These are phyloP conservation scores for Drosophila funebris DNA, from an alignment of 1,140 invertebrate genomes.

Conservation along the genomic window DNA sequence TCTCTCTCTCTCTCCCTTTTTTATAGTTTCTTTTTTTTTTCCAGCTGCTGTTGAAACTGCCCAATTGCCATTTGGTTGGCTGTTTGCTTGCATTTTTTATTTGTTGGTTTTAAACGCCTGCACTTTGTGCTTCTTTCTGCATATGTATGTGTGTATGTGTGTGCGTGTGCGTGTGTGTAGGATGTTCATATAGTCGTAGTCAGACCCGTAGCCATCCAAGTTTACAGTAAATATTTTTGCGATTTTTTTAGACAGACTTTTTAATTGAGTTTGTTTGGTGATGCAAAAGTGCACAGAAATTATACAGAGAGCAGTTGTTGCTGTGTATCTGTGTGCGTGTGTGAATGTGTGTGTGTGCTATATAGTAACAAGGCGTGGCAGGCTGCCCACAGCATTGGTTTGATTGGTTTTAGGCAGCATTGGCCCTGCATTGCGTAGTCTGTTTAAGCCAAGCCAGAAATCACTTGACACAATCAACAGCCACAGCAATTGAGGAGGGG, in stretches of 20 bases:
- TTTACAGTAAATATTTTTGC: slow-evolving; percentile 82
- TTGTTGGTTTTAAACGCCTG: slow-evolving; percentile 78
- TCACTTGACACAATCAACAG: slow-evolving; percentile 51
- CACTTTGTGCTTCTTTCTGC: slow-evolving; percentile 50
- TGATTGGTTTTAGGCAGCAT: slow-evolving; percentile 73
- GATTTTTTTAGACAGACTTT: slow-evolving; percentile 77
- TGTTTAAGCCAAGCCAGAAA: slow-evolving; percentile 44
- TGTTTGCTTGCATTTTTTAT: slow-evolving; percentile 80
- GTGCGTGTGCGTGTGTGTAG: slow-evolving; percentile 27
- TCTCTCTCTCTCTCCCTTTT: not conserved
- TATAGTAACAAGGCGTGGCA: slow-evolving; percentile 1
- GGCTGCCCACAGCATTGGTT: slow-evolving; percentile 57
- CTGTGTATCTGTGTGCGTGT: not conserved
- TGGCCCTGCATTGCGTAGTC: slow-evolving; percentile 10
- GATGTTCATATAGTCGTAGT: slow-evolving; percentile 70
- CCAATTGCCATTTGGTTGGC: slow-evolving; percentile 80
- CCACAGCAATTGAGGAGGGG: not conserved
- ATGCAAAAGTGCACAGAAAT: slow-evolving; percentile 81
- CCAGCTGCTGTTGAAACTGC: slow-evolving; percentile 52
- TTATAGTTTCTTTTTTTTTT: slow-evolving; percentile 2
- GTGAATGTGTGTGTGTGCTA: not conserved
- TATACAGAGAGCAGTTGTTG: slow-evolving; percentile 57
- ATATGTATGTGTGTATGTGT: slow-evolving; percentile 9
- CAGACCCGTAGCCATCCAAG: slow-evolving; percentile 45
- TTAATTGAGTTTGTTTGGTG: slow-evolving; percentile 82